phyloP scores from a whole-genome alignment of 2,888 invertebrate genomes.

The Keiferia lycopersicella region DNA sequence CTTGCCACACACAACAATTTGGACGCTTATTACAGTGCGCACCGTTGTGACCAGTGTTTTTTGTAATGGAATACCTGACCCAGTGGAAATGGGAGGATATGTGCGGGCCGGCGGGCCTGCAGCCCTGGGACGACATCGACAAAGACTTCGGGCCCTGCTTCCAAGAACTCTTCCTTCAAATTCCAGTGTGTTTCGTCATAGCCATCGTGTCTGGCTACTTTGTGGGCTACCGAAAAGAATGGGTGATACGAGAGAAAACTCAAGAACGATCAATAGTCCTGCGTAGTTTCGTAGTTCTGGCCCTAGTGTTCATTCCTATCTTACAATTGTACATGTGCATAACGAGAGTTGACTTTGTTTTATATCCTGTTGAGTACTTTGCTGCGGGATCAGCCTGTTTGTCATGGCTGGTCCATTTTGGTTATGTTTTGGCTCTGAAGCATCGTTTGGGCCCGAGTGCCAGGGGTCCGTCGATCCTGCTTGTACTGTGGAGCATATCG shows the following conservation, averaged over 20 bases:
- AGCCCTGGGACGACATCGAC: slow-evolving; percentile 84
- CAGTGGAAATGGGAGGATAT: slow-evolving; percentile 88
- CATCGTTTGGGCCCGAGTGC: slow-evolving; percentile 84
- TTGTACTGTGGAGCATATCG: slow-evolving; percentile 86
- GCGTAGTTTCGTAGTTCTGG: slow-evolving; percentile 83
- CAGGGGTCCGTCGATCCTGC: slow-evolving; percentile 86
- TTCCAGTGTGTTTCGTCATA: slow-evolving; percentile 87
- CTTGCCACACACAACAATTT: background rate
- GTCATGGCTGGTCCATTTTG: slow-evolving; percentile 91
- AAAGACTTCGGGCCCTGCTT: slow-evolving; percentile 93
- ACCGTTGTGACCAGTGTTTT: background rate
- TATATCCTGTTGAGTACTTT: slow-evolving; percentile 86
- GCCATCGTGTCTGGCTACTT: slow-evolving; percentile 91
- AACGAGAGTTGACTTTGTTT: slow-evolving; percentile 67
- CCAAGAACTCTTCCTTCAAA: slow-evolving; percentile 89
- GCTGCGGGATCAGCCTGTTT: slow-evolving; percentile 86
- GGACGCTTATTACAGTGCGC: background rate
- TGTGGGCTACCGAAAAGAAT: slow-evolving; percentile 85
- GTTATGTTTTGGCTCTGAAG: slow-evolving; percentile 86
- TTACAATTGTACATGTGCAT: slow-evolving; percentile 85
- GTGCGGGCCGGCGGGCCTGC: slow-evolving; percentile 87
- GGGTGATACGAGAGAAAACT: slow-evolving; percentile 82
- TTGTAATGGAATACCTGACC: slow-evolving; percentile 35
- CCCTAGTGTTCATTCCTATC: slow-evolving; percentile 85
- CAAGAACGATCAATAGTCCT: slow-evolving; percentile 84